Percentiles rank a stretch among this genome's conserved stretches.
phyloP scores from a whole-genome alignment of 2,888 invertebrate genomes.

The Agriotes lineatus region DNA sequence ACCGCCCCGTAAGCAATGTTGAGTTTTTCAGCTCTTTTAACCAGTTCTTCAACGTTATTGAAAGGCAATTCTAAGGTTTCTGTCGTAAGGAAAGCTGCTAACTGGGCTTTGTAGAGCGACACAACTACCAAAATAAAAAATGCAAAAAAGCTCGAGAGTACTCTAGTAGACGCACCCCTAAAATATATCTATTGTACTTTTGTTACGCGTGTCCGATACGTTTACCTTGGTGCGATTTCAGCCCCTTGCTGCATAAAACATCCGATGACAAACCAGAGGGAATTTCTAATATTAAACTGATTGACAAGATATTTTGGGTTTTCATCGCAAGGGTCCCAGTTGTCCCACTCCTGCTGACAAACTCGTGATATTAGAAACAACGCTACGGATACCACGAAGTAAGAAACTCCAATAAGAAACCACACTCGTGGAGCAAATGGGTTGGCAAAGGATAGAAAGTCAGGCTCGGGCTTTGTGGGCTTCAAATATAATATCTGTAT shows the following conservation, averaged over 20 bases:
- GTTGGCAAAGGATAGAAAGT: conserved; percentile 78
- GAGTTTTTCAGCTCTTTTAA: conserved; percentile 78
- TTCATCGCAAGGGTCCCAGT: conserved; percentile 72
- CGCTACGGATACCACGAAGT: conserved; percentile 73
- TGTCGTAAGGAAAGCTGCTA: conserved; percentile 90
- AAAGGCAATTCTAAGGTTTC: conserved; percentile 80
- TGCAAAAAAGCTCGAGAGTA: conserved; percentile 91
- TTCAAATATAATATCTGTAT: conserved; percentile 77
- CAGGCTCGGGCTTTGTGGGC: conserved; percentile 74
- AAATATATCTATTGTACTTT: neutral
- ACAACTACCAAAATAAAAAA: conserved; percentile 91
- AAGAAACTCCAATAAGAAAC: conserved; percentile 75
- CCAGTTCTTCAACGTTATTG: conserved; percentile 85
- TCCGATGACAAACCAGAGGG: conserved; percentile 76
- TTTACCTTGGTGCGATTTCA: conserved; percentile 76
- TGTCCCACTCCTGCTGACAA: conserved; percentile 76
- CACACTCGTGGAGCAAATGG: conserved; percentile 86
- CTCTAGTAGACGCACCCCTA: conserved; percentile 89
- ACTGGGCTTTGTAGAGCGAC: conserved; percentile 90
- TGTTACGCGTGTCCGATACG: neutral
- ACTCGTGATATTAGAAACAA: conserved; percentile 73
- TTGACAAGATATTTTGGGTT: conserved; percentile 75
- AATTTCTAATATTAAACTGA: conserved; percentile 72
- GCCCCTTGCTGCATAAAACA: conserved; percentile 76
- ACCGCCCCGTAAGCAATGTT: conserved; percentile 93